phyloP scores from a whole-genome alignment of 2,113 vertebrate species.

The Mobula hypostoma region DNA sequence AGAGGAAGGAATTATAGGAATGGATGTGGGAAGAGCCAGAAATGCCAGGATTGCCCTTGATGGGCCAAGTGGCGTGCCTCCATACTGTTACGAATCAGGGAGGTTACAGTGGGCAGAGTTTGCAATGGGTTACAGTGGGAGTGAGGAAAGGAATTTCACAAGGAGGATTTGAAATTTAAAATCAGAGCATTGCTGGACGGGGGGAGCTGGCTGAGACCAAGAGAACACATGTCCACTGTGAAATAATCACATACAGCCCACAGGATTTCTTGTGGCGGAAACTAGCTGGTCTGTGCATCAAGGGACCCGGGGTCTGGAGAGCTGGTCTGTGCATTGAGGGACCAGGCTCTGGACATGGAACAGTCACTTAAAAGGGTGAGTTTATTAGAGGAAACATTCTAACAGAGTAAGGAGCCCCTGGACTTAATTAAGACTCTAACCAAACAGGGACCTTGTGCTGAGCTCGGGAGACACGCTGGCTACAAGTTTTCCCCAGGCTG shows the following conservation, averaged over 20 bases:
- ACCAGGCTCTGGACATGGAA: neutral
- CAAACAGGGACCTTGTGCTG: neutral
- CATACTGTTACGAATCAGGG: neutral
- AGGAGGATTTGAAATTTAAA: neutral
- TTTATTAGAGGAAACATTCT: neutral
- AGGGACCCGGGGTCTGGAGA: neutral
- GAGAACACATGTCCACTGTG: no score
- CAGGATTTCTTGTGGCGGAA: neutral
- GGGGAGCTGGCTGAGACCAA: no score
- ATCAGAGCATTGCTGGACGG: neutral
- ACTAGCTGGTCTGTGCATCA: neutral
- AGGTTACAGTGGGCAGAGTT: neutral
- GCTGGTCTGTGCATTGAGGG: neutral
- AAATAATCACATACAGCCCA: no score
- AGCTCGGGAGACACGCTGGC: neutral
- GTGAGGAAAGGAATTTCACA: neutral
- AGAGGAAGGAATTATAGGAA: no score
- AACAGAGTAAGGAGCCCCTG: neutral
- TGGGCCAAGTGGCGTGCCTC: no score
- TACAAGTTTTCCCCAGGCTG: neutral
- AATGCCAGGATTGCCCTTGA: no score
- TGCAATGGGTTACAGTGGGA: neutral
- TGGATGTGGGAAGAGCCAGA: no score
- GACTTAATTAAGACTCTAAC: slow-evolving; percentile 12
- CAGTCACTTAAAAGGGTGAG: neutral